Evolutionary conservation across 1,140 invertebrate genomes (phyloP).

Genomic region (Pseudomyrmex dendroicus): DNA sequence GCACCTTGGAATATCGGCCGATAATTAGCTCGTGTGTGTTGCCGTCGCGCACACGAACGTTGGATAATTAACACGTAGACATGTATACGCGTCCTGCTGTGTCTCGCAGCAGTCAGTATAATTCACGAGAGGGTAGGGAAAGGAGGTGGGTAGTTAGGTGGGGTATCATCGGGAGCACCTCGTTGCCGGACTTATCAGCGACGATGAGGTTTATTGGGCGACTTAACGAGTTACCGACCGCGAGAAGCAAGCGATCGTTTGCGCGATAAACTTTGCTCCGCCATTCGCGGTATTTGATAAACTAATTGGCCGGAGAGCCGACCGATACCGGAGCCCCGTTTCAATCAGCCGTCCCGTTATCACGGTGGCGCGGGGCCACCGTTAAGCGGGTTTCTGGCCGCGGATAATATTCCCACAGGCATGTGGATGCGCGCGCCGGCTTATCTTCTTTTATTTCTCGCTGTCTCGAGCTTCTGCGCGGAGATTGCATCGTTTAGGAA

Average conservation of each 20-base stretch:
- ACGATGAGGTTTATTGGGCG: constrained; percentile 54
- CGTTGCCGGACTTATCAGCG: constrained; percentile 55
- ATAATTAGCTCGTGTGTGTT: constrained; percentile 11
- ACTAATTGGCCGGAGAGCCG: constrained; percentile 62
- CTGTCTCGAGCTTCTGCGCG: constrained; percentile 10
- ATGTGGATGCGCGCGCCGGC: background rate
- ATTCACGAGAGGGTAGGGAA: background rate
- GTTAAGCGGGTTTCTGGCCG: constrained; percentile 56
- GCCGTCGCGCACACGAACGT: background rate
- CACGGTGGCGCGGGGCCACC: constrained; percentile 5
- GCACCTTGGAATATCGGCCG: background rate
- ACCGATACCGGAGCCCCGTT: constrained; percentile 38
- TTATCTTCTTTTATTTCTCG: background rate
- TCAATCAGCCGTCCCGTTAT: constrained; percentile 69
- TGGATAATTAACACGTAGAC: constrained; percentile 34
- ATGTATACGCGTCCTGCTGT: background rate
- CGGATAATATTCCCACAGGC: constrained; percentile 36
- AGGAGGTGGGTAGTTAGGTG: background rate
- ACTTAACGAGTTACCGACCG: constrained; percentile 63
- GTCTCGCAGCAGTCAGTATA: background rate
- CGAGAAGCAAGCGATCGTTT: constrained; percentile 47
- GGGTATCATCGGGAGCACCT: constrained; percentile 47
- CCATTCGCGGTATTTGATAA: constrained; percentile 71
- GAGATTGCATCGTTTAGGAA: constrained; percentile 29
- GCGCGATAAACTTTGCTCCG: constrained; percentile 61